These are phyloP conservation scores for Heterodera filipjevi DNA, from an alignment of 2,888 invertebrate species.

Conservation along the genomic window DNA sequence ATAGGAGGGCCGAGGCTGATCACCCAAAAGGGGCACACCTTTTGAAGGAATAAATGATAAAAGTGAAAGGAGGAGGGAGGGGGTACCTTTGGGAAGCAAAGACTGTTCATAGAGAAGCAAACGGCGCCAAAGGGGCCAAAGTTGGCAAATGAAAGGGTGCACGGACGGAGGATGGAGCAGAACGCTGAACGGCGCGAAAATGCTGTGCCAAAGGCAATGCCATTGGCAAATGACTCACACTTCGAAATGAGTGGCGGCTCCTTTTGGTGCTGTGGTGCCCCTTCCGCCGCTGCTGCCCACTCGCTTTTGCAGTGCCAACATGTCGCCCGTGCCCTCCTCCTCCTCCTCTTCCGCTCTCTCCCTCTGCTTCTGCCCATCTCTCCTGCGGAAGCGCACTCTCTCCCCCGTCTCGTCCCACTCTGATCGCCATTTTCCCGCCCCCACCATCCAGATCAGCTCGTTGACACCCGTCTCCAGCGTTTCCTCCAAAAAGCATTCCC, in stretches of 20 bases:
- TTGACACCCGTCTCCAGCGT: constrained; percentile 33
- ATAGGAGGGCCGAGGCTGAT: constrained; percentile 18
- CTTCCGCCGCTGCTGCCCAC: neutral
- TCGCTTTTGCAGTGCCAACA: neutral
- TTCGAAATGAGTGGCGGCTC: constrained; percentile 31
- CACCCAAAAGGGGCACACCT: constrained; percentile 17
- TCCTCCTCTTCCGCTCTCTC: neutral
- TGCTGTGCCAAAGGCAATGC: too few relatives aligned
- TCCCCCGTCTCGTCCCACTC: constrained; percentile 13
- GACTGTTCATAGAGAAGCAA: constrained; percentile 50
- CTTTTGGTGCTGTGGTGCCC: neutral
- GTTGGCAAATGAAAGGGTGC: constrained; percentile 49
- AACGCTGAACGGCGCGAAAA: neutral
- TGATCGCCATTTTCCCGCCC: constrained; percentile 23
- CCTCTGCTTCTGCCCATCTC: neutral
- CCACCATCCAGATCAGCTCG: constrained; percentile 46
- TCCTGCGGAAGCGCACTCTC: neutral
- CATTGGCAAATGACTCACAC: constrained; percentile 23
- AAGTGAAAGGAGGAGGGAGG: neutral
- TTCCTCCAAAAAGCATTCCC: constrained; percentile 32
- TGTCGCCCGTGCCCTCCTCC: neutral
- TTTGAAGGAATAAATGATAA: neutral
- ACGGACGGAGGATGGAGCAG: constrained; percentile 20
- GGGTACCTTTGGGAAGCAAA: constrained; percentile 38
- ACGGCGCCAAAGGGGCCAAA: constrained; percentile 45